Conservation (phyloP, 2,797 vertebrate genomes). For the Gila robusta region DNA sequence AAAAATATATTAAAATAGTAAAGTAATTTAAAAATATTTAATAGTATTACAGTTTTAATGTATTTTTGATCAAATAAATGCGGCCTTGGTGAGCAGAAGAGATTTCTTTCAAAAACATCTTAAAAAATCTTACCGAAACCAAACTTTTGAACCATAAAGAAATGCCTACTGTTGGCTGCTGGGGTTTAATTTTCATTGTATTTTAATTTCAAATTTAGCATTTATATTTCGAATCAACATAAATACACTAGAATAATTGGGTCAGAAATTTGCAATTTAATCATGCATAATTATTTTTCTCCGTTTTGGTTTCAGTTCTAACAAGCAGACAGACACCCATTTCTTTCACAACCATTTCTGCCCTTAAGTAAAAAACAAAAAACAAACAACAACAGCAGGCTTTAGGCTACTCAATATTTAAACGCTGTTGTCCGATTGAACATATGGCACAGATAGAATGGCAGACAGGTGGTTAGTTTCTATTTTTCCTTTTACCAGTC, state of each 20-base stretch:
- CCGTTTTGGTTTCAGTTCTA: not conserved
- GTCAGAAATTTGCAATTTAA: not conserved
- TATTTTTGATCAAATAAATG: not conserved
- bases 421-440: not conserved
- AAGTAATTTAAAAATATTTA: not conserved
- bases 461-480: slow-evolving; percentile 56
- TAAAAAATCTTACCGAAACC: not conserved
- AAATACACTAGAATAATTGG: not conserved
- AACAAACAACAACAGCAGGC: not conserved
- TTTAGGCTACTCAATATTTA: slow-evolving; percentile 31
- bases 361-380: slow-evolving; percentile 2
- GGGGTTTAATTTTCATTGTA: not conserved
- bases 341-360: not conserved
- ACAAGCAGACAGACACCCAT: not conserved
- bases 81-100: not conserved
- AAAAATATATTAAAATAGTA: not conserved
- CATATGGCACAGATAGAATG: slow-evolving; percentile 36
- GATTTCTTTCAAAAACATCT: not conserved
- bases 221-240: not conserved
- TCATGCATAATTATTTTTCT: not conserved
- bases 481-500: slow-evolving; percentile 54
- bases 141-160: not conserved
- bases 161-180: not conserved
- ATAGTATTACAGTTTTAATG: not conserved
- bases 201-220: not conserved